phyloP scores from a whole-genome alignment of 2,797 vertebrate species.

The Melanogrammus aeglefinus region DNA sequence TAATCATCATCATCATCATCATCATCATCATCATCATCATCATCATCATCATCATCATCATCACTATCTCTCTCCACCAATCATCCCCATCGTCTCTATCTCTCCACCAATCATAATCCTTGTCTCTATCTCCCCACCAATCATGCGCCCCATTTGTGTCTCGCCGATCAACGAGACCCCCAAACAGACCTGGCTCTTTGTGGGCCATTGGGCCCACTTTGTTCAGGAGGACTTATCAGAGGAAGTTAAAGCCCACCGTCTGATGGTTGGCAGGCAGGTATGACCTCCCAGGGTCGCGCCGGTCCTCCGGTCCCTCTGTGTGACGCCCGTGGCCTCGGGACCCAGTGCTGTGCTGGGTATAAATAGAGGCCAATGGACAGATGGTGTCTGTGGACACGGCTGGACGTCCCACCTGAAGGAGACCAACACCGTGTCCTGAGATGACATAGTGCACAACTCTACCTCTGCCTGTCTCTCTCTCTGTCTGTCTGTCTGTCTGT shows the following conservation, averaged over 20 bases:
- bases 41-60: too few relatives aligned
- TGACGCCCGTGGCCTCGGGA: conserved; percentile 44
- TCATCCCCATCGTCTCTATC: neutral
- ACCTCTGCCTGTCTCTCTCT: conserved; percentile 3
- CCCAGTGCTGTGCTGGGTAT: conserved; percentile 37
- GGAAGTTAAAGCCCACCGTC: neutral
- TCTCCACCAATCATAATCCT: neutral
- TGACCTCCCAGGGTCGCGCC: neutral
- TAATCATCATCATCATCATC: neutral
- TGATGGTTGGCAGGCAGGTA: neutral
- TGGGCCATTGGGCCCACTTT: conserved; percentile 6
- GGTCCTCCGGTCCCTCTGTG: conserved; percentile 34
- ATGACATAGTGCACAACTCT: conserved; percentile 19
- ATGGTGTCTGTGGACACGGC: conserved; percentile 44
- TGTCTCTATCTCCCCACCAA: neutral
- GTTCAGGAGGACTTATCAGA: conserved; percentile 9
- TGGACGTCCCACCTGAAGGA: conserved; percentile 49
- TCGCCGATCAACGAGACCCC: neutral
- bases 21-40: too few relatives aligned
- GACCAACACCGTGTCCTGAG: conserved; percentile 55
- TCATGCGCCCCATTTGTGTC: neutral
- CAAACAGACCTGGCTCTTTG: conserved; percentile 10
- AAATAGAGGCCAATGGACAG: conserved; percentile 49
- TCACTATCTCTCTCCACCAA: neutral
- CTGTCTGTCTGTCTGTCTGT: neutral